Evolutionary conservation across 2,113 vertebrate species (phyloP), one percentile per base, ranked within the genome.

Genomic region (Holacanthus passer): DNA sequence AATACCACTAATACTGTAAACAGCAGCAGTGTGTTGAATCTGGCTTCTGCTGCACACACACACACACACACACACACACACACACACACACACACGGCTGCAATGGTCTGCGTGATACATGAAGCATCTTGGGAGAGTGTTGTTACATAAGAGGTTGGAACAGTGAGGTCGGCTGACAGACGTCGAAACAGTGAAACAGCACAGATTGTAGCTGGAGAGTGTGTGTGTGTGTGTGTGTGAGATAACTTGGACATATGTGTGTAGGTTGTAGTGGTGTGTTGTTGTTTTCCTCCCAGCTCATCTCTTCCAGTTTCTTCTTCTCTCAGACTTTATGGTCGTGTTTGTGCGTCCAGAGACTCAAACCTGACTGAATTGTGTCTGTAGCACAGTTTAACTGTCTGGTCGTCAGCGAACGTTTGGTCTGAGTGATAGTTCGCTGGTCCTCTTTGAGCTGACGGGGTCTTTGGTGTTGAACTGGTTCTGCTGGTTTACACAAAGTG

Each of bases 61-160:
- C 27, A 31, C 22, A 45, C 39, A 45, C 39, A 45, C 63, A 65
- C 39, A 43, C 22, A 27, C 37, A 43, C 5, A 27, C 37, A 64
- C n/a, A 47, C 64, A 48, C 47, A 69, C 66, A 53, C 48, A 27
- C 67, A 53, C 31, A 41, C 50, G n/a, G n/a, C n/a, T n/a, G n/a
- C n/a, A n/a, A n/a, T 29, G 47, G 43, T 52, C 35, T 71, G 63
- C 52, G 20, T 11, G 62, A 73, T 65, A 43, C 71, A 84, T 58
- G 65, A 77, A 39, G 68, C 59, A 66, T 56, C 53, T 32, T 39
- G 65, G 37, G 68, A 29, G 59, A 53, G 56, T 58, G 65, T 10
- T 32, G 71, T 84, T 84, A 76, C 72, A 37, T 71, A 81, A 76
- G 60, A 73, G 52, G 35, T 35, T 35, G 35, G 59, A 58, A 14